Base-by-base conservation (phyloP, 1,140 invertebrate genomes). In the Bicyclus anynana region DNA sequence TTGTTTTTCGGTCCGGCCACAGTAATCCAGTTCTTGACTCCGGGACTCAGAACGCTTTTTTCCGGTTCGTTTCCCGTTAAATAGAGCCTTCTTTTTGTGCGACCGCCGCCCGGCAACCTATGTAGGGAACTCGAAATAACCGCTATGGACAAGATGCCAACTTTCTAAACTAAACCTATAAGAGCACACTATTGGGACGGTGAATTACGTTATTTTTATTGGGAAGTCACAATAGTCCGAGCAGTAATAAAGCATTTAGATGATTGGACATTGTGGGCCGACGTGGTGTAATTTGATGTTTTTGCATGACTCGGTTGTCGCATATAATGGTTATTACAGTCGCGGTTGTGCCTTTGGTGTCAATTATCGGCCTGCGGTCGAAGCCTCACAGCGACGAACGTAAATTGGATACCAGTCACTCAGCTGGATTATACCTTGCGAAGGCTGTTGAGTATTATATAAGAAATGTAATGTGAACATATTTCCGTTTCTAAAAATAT, bases 131-230 rank as follows among this genome's bases (percentile, higher is more conserved):
- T 72, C 40, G 44, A 77, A 79, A 79, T 78, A 84, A 82, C 80
- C 77, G 76, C 83, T 80, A 82, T 65, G 69, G 78, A 84, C 80
- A 84, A 84, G 81, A 84, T 84, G 80, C 76, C 81, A 84, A 87
- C 84, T 87, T 87, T 87, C 84, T 84, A 87, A 87, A 85, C 80
- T 84, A 84, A 82, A 84, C 73, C 79, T 80, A 84, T 80, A 84
- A 84, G 74, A 77, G 53, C 61, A 65, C 62, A 73, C 67, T 75
- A 77, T 83, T 72, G 63, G 73, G 65, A 65, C 65, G 69, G 75
- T 74, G 74, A 79, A 80, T 82, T 82, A 82, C 75, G 72, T 78
- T 80, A 77, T 74, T 81, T 84, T 81, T 86, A 83, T 84, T 84
- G 17, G 74, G 69, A 74, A 73, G 57, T 69, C 64, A 73, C 62